These are phyloP conservation scores for Melanostoma scalare DNA, from an alignment of 2,888 invertebrate species.

Conservation along the genomic window DNA sequence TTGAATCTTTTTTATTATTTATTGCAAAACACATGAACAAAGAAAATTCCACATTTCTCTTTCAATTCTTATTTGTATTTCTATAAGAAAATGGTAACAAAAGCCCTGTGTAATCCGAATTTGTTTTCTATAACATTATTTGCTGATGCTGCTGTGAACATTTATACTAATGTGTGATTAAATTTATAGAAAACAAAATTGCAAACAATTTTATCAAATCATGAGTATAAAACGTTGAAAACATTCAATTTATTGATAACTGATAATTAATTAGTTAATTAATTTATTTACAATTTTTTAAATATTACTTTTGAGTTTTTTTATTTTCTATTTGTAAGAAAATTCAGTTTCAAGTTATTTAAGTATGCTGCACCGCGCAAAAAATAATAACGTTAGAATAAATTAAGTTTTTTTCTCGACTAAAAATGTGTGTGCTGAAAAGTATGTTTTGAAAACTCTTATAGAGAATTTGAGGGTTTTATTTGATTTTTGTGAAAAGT, in stretches of 20 bases:
- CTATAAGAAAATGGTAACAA: slow-evolving; percentile 71
- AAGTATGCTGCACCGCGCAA: slow-evolving; percentile 54
- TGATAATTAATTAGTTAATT: slow-evolving; percentile 10
- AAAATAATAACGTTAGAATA: slow-evolving; percentile 2
- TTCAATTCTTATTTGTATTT: slow-evolving; percentile 58
- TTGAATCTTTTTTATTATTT: slow-evolving; percentile 49
- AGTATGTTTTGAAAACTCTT: too few species aligned
- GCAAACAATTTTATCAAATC: slow-evolving; percentile 51
- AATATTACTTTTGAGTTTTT: neutral
- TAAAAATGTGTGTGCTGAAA: neutral
- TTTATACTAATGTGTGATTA: slow-evolving; percentile 17
- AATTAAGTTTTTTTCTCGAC: neutral
- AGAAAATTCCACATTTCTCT: slow-evolving; percentile 26
- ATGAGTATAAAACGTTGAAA: slow-evolving; percentile 56
- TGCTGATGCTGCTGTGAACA: slow-evolving; percentile 43
- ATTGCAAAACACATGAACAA: slow-evolving; percentile 62
- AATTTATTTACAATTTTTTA: slow-evolving; percentile 53
- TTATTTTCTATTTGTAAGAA: neutral
- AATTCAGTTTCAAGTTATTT: slow-evolving; percentile 14
- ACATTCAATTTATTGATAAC: slow-evolving; percentile 19
- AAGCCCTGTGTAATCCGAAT: slow-evolving; percentile 78
- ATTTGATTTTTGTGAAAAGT: too few species aligned
- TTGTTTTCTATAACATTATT: slow-evolving; percentile 73
- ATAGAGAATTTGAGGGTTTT: too few species aligned
- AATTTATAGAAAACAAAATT: slow-evolving; percentile 43